Evolutionary conservation across 2,113 vertebrate species (phyloP).

Genomic region (Aspidoscelis tigris): DNA sequence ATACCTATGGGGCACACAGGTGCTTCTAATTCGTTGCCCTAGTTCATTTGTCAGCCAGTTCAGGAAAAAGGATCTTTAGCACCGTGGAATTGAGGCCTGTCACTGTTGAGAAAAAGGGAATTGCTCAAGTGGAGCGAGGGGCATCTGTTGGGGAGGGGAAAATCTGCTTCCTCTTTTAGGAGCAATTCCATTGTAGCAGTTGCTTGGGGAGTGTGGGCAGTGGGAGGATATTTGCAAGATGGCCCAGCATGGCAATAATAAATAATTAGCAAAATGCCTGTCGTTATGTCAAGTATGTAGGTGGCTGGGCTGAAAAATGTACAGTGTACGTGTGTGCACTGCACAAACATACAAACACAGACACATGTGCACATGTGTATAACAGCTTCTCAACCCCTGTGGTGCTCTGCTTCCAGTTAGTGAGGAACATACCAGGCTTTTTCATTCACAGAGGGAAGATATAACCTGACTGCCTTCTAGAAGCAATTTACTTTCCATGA

Average conservation of each 20-base stretch:
- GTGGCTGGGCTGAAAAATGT: background rate
- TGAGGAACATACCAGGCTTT: background rate
- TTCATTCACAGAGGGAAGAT: background rate
- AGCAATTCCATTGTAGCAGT: background rate
- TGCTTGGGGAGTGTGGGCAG: background rate
- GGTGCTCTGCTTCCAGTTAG: background rate
- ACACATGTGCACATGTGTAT: background rate
- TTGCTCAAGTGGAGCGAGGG: background rate
- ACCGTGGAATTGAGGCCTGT: background rate
- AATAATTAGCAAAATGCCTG: background rate
- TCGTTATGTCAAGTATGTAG: background rate
- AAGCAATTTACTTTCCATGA: background rate
- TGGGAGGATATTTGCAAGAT: slow-evolving; percentile 10
- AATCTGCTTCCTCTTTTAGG: background rate
- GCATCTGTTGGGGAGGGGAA: background rate
- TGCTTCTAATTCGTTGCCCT: background rate
- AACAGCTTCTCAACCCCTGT: background rate
- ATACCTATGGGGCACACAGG: background rate
- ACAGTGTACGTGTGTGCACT: too few relatives aligned
- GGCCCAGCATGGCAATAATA: slow-evolving; percentile 1
- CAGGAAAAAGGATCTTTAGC: background rate
- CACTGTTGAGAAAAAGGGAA: background rate
- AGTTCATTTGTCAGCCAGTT: background rate
- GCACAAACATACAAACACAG: too few relatives aligned
- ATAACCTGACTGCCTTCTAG: too few relatives aligned